Evolutionary conservation across 23 tunicate species (phyloP).

Genomic region (Styela clava): DNA sequence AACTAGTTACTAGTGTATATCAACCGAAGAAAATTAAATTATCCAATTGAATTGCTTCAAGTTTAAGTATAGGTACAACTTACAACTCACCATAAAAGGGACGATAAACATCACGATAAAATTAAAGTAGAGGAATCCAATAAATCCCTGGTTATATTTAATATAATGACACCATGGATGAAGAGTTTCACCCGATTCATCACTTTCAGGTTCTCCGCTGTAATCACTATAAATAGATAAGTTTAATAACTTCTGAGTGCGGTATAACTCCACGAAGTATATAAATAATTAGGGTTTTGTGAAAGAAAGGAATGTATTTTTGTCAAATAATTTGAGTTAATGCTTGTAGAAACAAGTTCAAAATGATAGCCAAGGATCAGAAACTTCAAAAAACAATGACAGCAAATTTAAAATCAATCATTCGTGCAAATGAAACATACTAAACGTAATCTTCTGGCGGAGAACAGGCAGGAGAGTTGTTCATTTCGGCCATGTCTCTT

Average conservation of each 20-base stretch:
- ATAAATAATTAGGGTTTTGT: background rate
- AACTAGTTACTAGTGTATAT: no score
- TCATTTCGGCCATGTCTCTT: no score
- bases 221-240: no score
- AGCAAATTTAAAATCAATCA: background rate
- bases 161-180: conserved; percentile 32
- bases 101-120: conserved; percentile 55
- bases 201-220: background rate
- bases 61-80: no score
- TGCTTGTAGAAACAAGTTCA: background rate
- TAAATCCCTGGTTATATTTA: conserved; percentile 30
- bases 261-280: no score
- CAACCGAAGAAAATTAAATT: no score
- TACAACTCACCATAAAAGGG: conserved; percentile 50
- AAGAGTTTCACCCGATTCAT: background rate
- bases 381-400: no score
- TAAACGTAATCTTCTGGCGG: background rate
- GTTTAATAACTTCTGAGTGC: no score
- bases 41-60: no score
- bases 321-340: background rate
- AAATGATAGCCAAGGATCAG: background rate
- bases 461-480: background rate
- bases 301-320: background rate
- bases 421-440: background rate
- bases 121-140: conserved; percentile 35